These are phyloP conservation scores for Syrrhaptes paradoxus DNA, from an alignment of 2,113 vertebrate genomes.

Conservation along the genomic window DNA sequence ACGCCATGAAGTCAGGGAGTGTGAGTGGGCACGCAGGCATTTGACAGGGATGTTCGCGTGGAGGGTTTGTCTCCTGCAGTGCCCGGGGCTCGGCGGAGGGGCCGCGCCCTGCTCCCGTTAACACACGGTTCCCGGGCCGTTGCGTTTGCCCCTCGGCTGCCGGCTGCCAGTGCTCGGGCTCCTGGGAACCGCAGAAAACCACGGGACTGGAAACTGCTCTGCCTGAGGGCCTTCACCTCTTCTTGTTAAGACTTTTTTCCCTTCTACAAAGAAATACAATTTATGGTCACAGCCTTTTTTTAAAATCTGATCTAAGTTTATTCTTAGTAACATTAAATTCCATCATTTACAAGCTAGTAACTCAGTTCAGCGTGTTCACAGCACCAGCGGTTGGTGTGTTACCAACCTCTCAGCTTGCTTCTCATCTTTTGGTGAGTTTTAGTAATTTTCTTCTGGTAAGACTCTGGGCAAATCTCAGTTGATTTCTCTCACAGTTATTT, in stretches of 20 bases:
- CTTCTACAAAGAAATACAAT: background rate
- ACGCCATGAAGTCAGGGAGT: accelerated
- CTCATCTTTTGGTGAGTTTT: background rate
- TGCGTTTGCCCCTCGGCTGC: accelerated
- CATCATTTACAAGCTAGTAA: background rate
- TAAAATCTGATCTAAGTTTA: background rate
- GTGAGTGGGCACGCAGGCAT: accelerated
- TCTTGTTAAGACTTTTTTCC: background rate
- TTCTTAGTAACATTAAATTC: background rate
- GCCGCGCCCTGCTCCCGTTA: accelerated
- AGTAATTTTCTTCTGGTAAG: background rate
- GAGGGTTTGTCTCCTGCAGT: accelerated
- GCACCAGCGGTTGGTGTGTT: background rate
- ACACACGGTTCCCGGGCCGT: accelerated
- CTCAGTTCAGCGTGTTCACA: accelerated
- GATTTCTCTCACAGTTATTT: background rate
- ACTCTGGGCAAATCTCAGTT: background rate
- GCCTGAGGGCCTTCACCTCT: accelerated
- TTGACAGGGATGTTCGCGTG: accelerated
- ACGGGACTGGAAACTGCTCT: accelerated
- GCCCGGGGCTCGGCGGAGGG: accelerated
- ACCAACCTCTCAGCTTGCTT: background rate
- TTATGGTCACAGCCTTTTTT: accelerated
- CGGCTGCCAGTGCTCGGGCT: accelerated
- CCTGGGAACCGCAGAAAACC: accelerated